A percentile compares a stretch with the other conserved stretches of the same genome.
These are phyloP conservation scores for Heliconius hortense DNA, from an alignment of 2,888 invertebrate genomes.

Conservation along the genomic window DNA sequence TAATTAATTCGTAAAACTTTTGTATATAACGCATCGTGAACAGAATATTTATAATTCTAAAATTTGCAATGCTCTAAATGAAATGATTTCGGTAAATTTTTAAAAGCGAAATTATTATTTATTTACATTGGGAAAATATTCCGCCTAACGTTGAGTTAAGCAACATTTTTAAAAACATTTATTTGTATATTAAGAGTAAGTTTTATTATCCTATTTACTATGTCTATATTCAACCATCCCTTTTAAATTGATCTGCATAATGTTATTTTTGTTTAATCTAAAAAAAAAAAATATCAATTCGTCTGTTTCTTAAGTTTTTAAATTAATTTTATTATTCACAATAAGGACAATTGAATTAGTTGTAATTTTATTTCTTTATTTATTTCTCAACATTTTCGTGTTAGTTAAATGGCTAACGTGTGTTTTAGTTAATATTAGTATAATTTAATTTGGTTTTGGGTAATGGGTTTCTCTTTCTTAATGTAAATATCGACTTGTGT, in stretches of 20 bases:
- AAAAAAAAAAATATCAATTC: not conserved
- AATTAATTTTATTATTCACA: not conserved
- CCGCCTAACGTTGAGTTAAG: slow-evolving; percentile 68
- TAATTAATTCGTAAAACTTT: slow-evolving; percentile 27
- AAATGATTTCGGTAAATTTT: slow-evolving; percentile 17
- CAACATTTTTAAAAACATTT: slow-evolving; percentile 52
- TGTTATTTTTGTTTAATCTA: not conserved
- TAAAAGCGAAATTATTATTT: slow-evolving; percentile 31
- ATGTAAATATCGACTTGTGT: slow-evolving; percentile 40
- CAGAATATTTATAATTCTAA: slow-evolving; percentile 21
- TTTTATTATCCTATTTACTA: slow-evolving; percentile 22
- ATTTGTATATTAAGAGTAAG: slow-evolving; percentile 44
- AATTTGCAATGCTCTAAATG: slow-evolving; percentile 14
- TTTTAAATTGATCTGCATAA: slow-evolving; percentile 8
- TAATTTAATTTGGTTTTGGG: slow-evolving; percentile 41
- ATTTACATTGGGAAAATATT: slow-evolving; percentile 41
- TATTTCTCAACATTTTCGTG: slow-evolving; percentile 17
- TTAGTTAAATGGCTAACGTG: slow-evolving; percentile 29
- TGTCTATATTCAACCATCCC: not conserved
- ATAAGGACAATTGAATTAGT: slow-evolving; percentile 6
- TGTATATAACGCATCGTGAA: slow-evolving; percentile 34
- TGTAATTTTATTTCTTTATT: slow-evolving; percentile 19
- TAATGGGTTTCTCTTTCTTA: slow-evolving; percentile 45
- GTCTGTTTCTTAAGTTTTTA: not conserved
- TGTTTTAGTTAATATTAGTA: slow-evolving; percentile 28